Evolutionary conservation across 2,113 vertebrate genomes (phyloP), one percentile per base, ranked within the genome.

Genomic region (Chaetorhynchus papuensis): DNA sequence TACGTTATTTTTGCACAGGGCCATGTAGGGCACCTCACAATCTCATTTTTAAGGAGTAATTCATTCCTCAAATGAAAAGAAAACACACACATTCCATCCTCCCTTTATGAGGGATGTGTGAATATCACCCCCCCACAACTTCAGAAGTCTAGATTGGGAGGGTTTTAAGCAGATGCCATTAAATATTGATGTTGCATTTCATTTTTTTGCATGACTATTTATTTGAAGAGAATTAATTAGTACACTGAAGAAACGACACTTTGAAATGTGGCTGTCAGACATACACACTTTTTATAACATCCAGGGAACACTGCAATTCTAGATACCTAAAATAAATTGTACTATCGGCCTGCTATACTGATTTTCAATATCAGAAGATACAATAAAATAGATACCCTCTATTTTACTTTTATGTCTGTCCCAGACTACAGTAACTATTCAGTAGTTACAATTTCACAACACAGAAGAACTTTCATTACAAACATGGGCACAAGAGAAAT

Each of bases 221-320:
- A 84, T 50, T 74, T 80, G 74, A 87, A 93, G 39, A 57, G 41
- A 89, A 96, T 93, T 95, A 93, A 96, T 96, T 78, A 75, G 63
- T 60, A 59, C 7, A 89, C 49, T 54, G 61, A 59, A 80, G 82
- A 70, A 91, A 61, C 59, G 76, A 89, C 60, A 66, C 37, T 89
- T 72, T 75, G 52, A 77, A 60, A 50, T 6, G 11, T 23, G 30
- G 26, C 70, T 94, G 61, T 76, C 81, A 88, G 80, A 59, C 23
- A 31, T 7, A 60, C 5, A 54, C 17, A 47, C 19, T 45, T 65
- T 15, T 71, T 44, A 81, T 12, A 52, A 37, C n/a, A 76, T 19
- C 22, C 31, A 78, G 44, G 9, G 39, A 95, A 39, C 23, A 27
- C 31, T n/a, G 44, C 30, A 45, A 13, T 57, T 63, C 42, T 54